Percentiles rank a stretch among this genome's conserved stretches.
phyloP scores from a whole-genome alignment of 2,797 vertebrate species.

The Eospalax fontanierii region DNA sequence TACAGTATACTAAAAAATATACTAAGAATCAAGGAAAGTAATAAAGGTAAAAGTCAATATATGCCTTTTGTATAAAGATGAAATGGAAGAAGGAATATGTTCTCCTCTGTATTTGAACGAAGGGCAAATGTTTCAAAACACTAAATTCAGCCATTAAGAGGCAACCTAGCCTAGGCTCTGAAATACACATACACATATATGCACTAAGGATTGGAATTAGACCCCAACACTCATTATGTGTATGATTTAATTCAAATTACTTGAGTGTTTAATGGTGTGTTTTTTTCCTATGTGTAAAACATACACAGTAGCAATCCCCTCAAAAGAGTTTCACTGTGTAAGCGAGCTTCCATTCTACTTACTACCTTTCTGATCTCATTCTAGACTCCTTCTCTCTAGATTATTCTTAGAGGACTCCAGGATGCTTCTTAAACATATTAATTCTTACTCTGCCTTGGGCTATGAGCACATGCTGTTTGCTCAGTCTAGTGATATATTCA shows the following conservation, averaged over 20 bases:
- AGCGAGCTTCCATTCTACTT: neutral
- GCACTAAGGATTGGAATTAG: neutral
- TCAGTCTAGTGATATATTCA: neutral
- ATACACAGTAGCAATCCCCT: neutral
- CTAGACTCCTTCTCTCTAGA: neutral
- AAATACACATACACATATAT: neutral
- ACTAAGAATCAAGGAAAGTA: neutral
- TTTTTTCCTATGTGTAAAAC: constrained; percentile 24
- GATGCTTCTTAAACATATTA: neutral
- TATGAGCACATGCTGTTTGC: neutral
- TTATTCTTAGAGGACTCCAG: neutral
- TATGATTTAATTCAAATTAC: constrained; percentile 38
- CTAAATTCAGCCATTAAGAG: neutral
- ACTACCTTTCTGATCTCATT: neutral
- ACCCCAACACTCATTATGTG: neutral
- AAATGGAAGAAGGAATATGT: neutral
- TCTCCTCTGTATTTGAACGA: neutral
- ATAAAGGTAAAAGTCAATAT: constrained; percentile 1
- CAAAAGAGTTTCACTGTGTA: neutral
- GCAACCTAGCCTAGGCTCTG: neutral
- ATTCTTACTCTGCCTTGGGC: neutral
- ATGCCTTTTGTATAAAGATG: neutral
- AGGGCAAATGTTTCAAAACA: neutral
- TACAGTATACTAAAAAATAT: neutral
- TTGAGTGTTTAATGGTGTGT: neutral